phyloP scores from a whole-genome alignment of 2,113 vertebrate genomes.

The Albula goreensis region DNA sequence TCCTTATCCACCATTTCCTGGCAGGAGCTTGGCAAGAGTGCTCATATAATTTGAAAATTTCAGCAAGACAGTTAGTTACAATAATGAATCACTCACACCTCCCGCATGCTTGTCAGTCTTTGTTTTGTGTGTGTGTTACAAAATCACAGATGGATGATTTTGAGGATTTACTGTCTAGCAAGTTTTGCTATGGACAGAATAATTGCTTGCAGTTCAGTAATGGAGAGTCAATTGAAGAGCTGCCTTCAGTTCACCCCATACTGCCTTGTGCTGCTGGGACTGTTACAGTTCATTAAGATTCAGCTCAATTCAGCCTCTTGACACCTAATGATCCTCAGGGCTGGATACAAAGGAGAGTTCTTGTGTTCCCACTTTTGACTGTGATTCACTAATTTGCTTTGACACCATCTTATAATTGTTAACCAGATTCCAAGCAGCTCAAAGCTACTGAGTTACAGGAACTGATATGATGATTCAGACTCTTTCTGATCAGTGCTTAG shows the following conservation, averaged over 20 bases:
- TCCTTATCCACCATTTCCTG: neutral
- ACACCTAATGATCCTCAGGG: neutral
- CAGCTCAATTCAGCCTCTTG: neutral
- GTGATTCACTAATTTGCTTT: neutral
- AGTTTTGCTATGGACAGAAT: too few relatives aligned
- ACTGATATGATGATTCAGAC: too few relatives aligned
- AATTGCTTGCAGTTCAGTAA: too few relatives aligned
- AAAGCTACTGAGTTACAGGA: neutral
- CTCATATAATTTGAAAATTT: neutral
- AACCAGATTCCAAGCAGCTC: neutral
- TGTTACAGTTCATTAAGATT: neutral
- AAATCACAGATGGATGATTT: neutral
- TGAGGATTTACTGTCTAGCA: neutral
- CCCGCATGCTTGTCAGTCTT: neutral
- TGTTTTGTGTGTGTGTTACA: neutral
- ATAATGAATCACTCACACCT: neutral
- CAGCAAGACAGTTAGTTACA: neutral
- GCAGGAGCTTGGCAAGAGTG: neutral
- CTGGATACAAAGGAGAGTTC: neutral
- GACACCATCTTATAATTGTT: neutral
- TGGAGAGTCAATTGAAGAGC: neutral
- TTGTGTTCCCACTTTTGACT: neutral
- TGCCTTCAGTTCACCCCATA: neutral
- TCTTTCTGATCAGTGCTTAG: neutral
- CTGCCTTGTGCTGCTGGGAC: neutral